Evolutionary conservation across 2,888 invertebrate genomes (phyloP).

Genomic region (Cheilosia impressa): DNA sequence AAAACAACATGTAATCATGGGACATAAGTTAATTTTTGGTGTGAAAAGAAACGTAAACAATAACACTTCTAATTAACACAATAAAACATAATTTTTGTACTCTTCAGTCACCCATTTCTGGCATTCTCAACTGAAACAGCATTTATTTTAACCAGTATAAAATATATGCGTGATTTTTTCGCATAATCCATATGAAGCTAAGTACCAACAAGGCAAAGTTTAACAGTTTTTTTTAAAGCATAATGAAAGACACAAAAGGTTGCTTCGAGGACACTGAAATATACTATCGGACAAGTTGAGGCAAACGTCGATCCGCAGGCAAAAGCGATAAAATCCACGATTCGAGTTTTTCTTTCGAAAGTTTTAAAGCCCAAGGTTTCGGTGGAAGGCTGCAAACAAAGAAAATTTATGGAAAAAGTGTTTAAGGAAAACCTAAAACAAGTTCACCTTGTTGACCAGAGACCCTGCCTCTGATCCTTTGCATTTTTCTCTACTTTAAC

Average conservation of each 20-base stretch:
- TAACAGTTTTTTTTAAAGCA: not conserved
- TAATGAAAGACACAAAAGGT: not conserved
- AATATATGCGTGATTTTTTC: constrained; percentile 9
- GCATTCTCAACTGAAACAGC: not conserved
- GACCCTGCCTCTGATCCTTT: constrained; percentile 68
- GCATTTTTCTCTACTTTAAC: constrained; percentile 78
- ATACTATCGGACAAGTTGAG: constrained; percentile 80
- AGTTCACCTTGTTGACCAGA: constrained; percentile 75
- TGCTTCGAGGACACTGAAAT: not conserved
- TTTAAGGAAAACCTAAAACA: not conserved
- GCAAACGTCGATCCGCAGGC: constrained; percentile 80
- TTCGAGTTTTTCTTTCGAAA: constrained; percentile 51
- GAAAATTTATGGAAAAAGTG: not conserved
- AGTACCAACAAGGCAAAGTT: constrained; percentile 8
- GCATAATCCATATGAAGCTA: constrained; percentile 4
- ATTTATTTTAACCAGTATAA: constrained; percentile 24
- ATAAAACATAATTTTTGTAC: too few species aligned
- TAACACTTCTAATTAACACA: too few species aligned
- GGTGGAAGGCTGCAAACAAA: constrained; percentile 74
- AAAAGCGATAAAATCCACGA: constrained; percentile 66
- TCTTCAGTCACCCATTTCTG: not conserved
- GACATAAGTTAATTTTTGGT: too few species aligned
- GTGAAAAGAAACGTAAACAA: too few species aligned
- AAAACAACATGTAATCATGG: too few species aligned
- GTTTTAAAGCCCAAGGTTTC: constrained; percentile 73